Evolutionary conservation across 2,888 invertebrate genomes (phyloP), one percentile per base, ranked within the genome.

Genomic region (Melinaea menophilus): DNA sequence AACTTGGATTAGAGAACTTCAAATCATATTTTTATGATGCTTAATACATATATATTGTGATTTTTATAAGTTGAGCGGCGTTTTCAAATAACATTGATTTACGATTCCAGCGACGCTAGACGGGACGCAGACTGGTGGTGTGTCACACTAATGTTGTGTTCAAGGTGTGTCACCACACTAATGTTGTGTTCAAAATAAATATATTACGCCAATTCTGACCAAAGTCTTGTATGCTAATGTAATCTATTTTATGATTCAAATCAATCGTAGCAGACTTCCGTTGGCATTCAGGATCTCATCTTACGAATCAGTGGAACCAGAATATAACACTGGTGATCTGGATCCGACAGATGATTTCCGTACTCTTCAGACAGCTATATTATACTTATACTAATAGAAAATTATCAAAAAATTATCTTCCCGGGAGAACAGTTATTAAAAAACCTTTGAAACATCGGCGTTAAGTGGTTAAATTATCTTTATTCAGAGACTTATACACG

Each of bases 11-110:
- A 90, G 82, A 79, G n/a, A 22, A 80, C 79, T 83, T 79, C 80
- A 82, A 89, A 86, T 90, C 86, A 89, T 89, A 87, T 85, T 88
- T 89, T 90, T 89, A 90, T 86, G 86, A 80, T 79, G 81, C 86
- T 89, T 89, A 89, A 88, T 90, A 90, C 88, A 85, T 80, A 79
- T 87, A 84, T 86, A 82, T 85, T 86, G 79, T 78, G 75, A 76
- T 80, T 87, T 82, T 86, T 85, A 84, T 82, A 79, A 80, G 81
- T 82, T 85, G 79, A 81, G 82, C 79, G 79, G 80, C 80, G 80
- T 41, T 82, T 86, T 87, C 85, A 81, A 87, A 88, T 89, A 86
- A 84, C 84, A 86, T 69, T 87, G 88, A 90, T 90, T 90, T 90
- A 90, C 80, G 85, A 75, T 72, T 63, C 73, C 72, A 71, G 67